Evolutionary conservation across 2,888 invertebrate genomes (phyloP).

Genomic region (Andrena praecox): DNA sequence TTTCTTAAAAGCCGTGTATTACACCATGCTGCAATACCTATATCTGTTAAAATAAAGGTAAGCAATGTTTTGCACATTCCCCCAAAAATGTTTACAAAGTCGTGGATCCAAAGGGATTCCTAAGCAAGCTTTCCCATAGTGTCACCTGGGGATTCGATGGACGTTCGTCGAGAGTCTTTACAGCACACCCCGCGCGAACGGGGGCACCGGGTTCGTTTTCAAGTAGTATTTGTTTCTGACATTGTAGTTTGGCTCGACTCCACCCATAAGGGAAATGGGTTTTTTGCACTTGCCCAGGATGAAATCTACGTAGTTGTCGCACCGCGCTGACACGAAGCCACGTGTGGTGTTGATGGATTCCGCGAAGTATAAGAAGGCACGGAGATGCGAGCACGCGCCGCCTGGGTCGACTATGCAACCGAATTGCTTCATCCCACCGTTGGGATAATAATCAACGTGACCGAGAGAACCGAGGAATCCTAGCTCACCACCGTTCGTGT

Average conservation of each 20-base stretch:
- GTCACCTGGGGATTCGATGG: no score
- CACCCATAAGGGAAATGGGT: constrained; percentile 65
- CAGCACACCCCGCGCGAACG: constrained; percentile 69
- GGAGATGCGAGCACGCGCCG: constrained; percentile 79
- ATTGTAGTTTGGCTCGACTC: constrained; percentile 4
- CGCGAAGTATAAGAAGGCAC: constrained; percentile 76
- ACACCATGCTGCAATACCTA: no score
- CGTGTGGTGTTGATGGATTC: constrained; percentile 77
- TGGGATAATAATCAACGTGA: constrained; percentile 83
- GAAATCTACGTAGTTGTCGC: constrained; percentile 37
- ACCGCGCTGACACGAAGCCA: constrained; percentile 67
- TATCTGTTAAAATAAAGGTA: no score
- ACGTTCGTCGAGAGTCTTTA: not conserved
- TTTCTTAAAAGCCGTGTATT: no score
- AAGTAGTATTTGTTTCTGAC: constrained; percentile 72
- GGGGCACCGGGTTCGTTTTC: constrained; percentile 62
- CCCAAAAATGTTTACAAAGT: no score
- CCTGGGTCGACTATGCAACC: constrained; percentile 73
- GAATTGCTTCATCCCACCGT: constrained; percentile 80
- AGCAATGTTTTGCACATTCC: no score
- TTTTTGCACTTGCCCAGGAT: constrained; percentile 48
- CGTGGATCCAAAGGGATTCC: no score
- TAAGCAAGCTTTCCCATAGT: no score
- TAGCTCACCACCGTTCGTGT: constrained; percentile 81
- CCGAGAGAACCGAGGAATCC: constrained; percentile 80